Base-by-base conservation (phyloP, 2,113 vertebrate species). In the Piaya cayana region DNA sequence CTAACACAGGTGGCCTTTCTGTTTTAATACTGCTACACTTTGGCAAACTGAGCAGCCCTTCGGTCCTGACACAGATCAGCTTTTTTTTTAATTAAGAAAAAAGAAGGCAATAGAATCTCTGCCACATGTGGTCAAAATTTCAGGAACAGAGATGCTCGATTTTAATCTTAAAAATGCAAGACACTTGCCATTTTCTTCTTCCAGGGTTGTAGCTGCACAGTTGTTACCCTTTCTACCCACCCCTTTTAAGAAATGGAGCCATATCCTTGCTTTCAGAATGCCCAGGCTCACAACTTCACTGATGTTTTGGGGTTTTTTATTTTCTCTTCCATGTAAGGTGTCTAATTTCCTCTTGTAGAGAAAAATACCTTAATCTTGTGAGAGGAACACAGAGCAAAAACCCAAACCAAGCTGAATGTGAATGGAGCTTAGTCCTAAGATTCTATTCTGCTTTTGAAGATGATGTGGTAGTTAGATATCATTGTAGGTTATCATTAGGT, bases 1-100 rank as follows among this genome's bases (percentile, higher is more conserved):
- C 96, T 97, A 93, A 96, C 95, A 96, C 95, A 97, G 96, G 93
- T 97, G 97, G 97, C 97, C 94, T 96, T 96, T 97, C 68, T 97
- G 91, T 96, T 98, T 97, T 97, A 90, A 89, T 95, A 94, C 89
- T 96, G 79, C 5, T 96, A 81, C 5, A 26, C 60, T 95, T 96
- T 97, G 97, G 96, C 96, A 97, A 93, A 96, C 60, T 60, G 79
- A 98, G 78, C 86, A 88, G 53, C 64, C 82, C 55, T 96, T 95
- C 56, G n/a, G 95, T 97, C 95, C 85, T 87, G 86, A 97, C 91
- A 97, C 70, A 96, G 94, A 97, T 95, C 95, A 96, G 81, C 84
- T 7, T 88, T 96, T 95, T 88, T 75, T 96, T 93, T 37, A 92
- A 97, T 96, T 88, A 56, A 93, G 87, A 94, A 96, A n/a, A 97